Evolutionary conservation across 2,113 vertebrate species (phyloP), one percentile per base, ranked within the genome.

Genomic region (Myrmecobius fasciatus): DNA sequence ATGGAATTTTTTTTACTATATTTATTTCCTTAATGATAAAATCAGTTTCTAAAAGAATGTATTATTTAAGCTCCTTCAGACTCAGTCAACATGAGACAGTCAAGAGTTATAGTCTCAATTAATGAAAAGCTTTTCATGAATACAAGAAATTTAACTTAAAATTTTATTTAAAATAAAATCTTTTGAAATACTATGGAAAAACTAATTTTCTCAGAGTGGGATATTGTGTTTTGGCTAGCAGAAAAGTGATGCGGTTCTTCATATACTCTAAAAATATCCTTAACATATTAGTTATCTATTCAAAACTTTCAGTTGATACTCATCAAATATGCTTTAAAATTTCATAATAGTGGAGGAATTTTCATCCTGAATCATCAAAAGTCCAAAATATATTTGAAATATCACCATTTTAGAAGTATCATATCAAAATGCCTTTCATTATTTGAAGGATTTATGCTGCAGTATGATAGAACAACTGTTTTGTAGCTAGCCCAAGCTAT

Each of bases 181-280:
- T n/a, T 94, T 94, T 92, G 14, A 9, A 0, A 43, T 31, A 91
- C 67, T 91, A 1, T 75, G 25, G 92, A 83, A 90, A 75, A 53
- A 43, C 92, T 95, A 53, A 89, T 97, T 94, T 97, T 96, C 89
- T 97, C 94, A 94, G 95, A 97, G 94, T 95, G 75, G 94, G 92
- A 0, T 1, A 93, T 97, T 96, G 51, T 93, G 91, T 96, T 91
- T 97, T 94, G 91, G 95, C 97, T 97, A 98, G 91, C 94, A 98
- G 95, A 97, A 98, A 97, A 98, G 91, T 51, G 95, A 91, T 89
- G 4, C 9, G 43, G 52, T 48, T 92, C 96, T 95, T 95, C 90
- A 95, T 94, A 94, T 97, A 95, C 97, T 93, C 97, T 31, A 91
- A 91, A 94, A 94, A 91, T 89, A 53, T 7, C 91, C 95, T 95